Conservation (phyloP, 2,888 invertebrate genomes). For the Ommatoiulus sabulosus region DNA sequence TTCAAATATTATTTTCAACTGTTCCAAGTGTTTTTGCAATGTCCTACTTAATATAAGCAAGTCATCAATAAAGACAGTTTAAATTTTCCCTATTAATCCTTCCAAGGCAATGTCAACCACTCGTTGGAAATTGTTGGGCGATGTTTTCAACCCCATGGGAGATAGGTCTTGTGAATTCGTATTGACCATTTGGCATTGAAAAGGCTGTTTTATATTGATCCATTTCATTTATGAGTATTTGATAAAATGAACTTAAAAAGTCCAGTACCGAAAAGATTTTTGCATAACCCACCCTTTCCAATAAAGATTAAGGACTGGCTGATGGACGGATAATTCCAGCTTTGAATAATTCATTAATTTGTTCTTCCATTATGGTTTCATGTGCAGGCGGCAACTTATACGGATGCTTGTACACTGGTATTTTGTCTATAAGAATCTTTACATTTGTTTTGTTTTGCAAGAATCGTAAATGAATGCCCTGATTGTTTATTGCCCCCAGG, state of each 20-base stretch:
- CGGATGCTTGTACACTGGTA: neutral
- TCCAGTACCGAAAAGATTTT: constrained; percentile 64
- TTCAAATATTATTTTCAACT: neutral
- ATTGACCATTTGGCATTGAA: constrained; percentile 58
- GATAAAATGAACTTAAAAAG: constrained; percentile 61
- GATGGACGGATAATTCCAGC: neutral
- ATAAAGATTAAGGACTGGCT: neutral
- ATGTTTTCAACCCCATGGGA: constrained; percentile 59
- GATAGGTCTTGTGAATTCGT: constrained; percentile 57
- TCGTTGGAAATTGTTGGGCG: constrained; percentile 58
- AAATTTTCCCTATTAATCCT: neutral
- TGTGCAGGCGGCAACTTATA: neutral
- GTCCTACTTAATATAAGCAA: neutral
- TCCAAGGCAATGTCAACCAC: constrained; percentile 60
- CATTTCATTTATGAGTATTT: constrained; percentile 52
- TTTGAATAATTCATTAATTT: neutral
- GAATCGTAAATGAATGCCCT: neutral
- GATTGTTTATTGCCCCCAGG: neutral
- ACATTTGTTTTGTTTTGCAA: neutral
- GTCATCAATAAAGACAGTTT: constrained; percentile 11
- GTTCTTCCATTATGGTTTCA: neutral
- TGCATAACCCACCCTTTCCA: constrained; percentile 62
- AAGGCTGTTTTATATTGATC: constrained; percentile 59
- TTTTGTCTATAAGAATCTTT: too few species aligned
- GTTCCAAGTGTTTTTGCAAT: neutral